Conservation (phyloP, 1,140 invertebrate species). For the Penaeus japonicus region DNA sequence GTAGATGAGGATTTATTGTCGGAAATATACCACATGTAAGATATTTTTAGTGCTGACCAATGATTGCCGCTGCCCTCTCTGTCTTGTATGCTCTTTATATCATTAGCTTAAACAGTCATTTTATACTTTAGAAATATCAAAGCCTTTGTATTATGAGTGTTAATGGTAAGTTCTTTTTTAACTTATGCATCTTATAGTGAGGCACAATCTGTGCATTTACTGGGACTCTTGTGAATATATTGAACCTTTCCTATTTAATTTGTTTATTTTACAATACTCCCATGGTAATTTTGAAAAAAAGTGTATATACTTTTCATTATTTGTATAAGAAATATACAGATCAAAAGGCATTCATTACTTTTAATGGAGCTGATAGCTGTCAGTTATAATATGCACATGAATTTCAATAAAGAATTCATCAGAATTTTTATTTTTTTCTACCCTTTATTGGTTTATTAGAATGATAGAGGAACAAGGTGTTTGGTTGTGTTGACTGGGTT, state of each 20-base stretch:
- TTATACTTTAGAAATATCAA: slow-evolving; percentile 50
- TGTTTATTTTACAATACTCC: slow-evolving; percentile 27
- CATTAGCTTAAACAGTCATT: slow-evolving; percentile 37
- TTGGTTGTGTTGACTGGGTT: no score
- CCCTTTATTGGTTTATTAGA: neutral
- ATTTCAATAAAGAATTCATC: slow-evolving; percentile 54
- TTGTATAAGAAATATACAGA: slow-evolving; percentile 53
- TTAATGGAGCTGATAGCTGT: slow-evolving; percentile 46
- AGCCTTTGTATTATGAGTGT: slow-evolving; percentile 51
- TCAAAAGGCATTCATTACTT: slow-evolving; percentile 56
- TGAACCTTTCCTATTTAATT: slow-evolving; percentile 37
- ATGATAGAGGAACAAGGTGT: no score
- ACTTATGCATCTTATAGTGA: slow-evolving; percentile 38
- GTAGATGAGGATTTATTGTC: neutral
- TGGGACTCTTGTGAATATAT: slow-evolving; percentile 40
- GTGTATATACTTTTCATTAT: slow-evolving; percentile 53
- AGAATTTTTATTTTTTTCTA: neutral
- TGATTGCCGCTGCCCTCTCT: slow-evolving; percentile 25
- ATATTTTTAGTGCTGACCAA: slow-evolving; percentile 25
- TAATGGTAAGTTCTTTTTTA: slow-evolving; percentile 53
- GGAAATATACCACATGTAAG: slow-evolving; percentile 16
- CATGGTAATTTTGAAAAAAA: slow-evolving; percentile 33
- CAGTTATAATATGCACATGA: slow-evolving; percentile 55
- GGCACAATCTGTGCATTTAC: neutral
- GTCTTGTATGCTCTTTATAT: slow-evolving; percentile 37